A percentile compares a stretch with the other conserved stretches of the same genome.
These are phyloP conservation scores for Columbina picui DNA, from an alignment of 2,113 vertebrate genomes.

Conservation along the genomic window DNA sequence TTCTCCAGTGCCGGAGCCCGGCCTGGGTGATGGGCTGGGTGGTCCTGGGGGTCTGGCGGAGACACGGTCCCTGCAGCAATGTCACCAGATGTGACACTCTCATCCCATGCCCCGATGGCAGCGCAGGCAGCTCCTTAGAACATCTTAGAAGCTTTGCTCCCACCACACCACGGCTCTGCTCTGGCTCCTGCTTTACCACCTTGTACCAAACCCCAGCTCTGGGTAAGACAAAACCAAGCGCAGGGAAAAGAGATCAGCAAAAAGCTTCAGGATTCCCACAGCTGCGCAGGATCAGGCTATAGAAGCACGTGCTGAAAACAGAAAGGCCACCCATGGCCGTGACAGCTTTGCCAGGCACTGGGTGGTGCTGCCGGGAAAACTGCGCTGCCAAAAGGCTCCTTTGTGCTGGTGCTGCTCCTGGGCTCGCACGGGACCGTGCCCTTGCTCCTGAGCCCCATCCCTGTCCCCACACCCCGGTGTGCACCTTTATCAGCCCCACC, in stretches of 20 bases:
- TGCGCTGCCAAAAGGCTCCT: background rate
- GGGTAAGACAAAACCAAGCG: background rate
- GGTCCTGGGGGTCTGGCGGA: background rate
- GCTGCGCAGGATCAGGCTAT: fast-evolving
- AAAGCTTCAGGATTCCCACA: background rate
- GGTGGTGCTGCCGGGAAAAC: background rate
- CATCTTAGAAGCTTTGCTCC: background rate
- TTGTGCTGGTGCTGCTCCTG: background rate
- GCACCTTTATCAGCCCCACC: background rate
- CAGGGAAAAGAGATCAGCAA: background rate
- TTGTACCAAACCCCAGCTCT: background rate
- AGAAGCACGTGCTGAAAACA: background rate
- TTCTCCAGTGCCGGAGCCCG: background rate
- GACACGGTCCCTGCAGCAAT: background rate
- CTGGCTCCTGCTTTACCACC: background rate
- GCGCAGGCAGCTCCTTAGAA: background rate
- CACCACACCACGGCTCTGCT: background rate
- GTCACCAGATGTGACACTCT: background rate
- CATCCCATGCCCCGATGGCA: fast-evolving
- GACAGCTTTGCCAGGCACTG: background rate
- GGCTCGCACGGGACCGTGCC: background rate
- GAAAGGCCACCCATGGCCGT: background rate
- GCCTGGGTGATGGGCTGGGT: background rate
- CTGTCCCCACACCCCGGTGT: background rate
- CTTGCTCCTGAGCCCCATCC: background rate